Evolutionary conservation across 2,888 invertebrate genomes (phyloP).

Genomic region (Leucania comma): DNA sequence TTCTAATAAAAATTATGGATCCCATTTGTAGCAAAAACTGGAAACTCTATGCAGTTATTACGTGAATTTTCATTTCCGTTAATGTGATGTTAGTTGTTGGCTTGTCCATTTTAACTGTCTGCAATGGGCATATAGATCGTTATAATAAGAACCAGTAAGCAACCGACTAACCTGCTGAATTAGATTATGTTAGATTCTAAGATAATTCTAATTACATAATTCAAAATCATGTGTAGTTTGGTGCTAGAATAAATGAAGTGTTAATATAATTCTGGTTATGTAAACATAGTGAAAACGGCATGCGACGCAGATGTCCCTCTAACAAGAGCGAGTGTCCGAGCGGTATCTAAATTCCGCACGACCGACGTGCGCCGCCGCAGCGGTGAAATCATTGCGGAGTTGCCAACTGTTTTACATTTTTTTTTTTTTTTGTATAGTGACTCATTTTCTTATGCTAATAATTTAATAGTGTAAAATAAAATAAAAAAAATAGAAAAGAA

Average conservation of each 20-base stretch:
- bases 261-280: constrained; percentile 63
- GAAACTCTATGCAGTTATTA: constrained; percentile 39
- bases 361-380: constrained; percentile 73
- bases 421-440: background rate
- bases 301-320: constrained; percentile 79
- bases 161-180: constrained; percentile 1
- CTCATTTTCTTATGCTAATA: too few species aligned
- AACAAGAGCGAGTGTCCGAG: constrained; percentile 84
- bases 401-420: constrained; percentile 73
- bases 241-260: constrained; percentile 58
- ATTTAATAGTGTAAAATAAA: too few species aligned
- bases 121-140: background rate
- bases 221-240: constrained; percentile 40
- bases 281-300: constrained; percentile 79
- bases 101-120: constrained; percentile 4
- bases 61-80: constrained; percentile 39
- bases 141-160: background rate
- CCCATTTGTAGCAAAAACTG: constrained; percentile 25
- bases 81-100: background rate
- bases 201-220: constrained; percentile 41
- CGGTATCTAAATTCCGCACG: constrained; percentile 83
- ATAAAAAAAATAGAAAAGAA: too few species aligned
- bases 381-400: constrained; percentile 80
- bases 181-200: constrained; percentile 2
- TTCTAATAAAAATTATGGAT: constrained; percentile 37